These are phyloP conservation scores for Tenebrosternarchus preto DNA, from an alignment of 2,113 vertebrate genomes.

Conservation along the genomic window DNA sequence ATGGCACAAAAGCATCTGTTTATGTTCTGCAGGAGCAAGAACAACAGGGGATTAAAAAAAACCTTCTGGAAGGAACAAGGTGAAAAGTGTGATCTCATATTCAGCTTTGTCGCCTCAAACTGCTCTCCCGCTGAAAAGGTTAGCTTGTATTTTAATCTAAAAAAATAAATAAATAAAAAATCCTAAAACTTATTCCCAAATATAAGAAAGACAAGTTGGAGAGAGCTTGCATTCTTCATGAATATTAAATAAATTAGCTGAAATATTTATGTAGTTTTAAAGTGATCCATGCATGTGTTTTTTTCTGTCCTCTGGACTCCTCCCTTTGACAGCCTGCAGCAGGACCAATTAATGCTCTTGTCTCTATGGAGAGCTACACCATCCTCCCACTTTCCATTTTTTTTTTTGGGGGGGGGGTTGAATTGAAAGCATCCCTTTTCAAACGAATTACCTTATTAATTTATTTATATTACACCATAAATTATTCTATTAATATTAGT, in stretches of 20 bases:
- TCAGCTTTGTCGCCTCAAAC: constrained; percentile 40
- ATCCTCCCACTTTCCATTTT: constrained; percentile 34
- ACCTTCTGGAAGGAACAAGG: constrained; percentile 31
- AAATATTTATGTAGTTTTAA: constrained; percentile 75
- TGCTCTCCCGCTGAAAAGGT: constrained; percentile 29
- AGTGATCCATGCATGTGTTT: constrained; percentile 64
- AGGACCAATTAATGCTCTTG: constrained; percentile 71
- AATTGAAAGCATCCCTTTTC: constrained; percentile 76
- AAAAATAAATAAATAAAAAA: constrained; percentile 1
- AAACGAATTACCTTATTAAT: constrained; percentile 80
- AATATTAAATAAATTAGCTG: constrained; percentile 66
- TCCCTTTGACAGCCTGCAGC: constrained; percentile 56
- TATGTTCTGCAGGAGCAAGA: constrained; percentile 36
- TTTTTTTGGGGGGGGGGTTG: constrained; percentile 66
- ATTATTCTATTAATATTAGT: constrained; percentile 85
- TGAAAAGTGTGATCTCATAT: constrained; percentile 51
- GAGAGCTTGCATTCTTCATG: constrained; percentile 66
- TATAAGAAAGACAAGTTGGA: constrained; percentile 47
- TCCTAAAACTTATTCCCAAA: neutral
- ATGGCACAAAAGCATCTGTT: constrained; percentile 70
- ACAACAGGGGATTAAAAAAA: neutral
- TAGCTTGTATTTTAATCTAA: constrained; percentile 20
- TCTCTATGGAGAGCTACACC: constrained; percentile 58
- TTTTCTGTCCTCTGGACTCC: constrained; percentile 45
- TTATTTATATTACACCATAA: constrained; percentile 80